phyloP scores from a whole-genome alignment of 2,888 invertebrate genomes.

The Lasioglossum morio region DNA sequence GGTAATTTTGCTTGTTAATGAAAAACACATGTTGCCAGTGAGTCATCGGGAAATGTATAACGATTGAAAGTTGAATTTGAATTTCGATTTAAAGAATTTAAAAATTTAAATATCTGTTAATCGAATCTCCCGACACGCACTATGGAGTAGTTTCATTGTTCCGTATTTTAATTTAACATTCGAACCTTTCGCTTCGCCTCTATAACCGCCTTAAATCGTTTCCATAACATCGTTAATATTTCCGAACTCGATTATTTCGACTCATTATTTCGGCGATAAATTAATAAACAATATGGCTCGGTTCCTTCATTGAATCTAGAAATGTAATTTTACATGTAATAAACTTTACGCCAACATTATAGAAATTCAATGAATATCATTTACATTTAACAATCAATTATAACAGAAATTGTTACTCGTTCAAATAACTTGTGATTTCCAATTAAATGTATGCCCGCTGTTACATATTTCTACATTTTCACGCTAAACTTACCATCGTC shows the following conservation, averaged over 20 bases:
- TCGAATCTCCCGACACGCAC: background rate
- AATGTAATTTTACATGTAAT: background rate
- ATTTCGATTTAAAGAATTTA: no score
- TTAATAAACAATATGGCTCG: slow-evolving; percentile 7
- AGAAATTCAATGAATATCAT: background rate
- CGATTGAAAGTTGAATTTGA: no score
- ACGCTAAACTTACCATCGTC: background rate
- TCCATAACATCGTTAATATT: background rate
- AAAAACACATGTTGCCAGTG: no score
- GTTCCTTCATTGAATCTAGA: background rate
- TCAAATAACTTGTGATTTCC: background rate
- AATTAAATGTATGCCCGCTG: background rate
- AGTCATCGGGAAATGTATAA: no score
- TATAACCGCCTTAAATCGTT: background rate
- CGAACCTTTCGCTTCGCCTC: background rate
- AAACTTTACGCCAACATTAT: background rate
- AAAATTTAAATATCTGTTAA: background rate
- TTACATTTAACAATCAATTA: slow-evolving; percentile 4
- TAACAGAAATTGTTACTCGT: background rate
- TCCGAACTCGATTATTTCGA: background rate
- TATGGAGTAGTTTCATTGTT: background rate
- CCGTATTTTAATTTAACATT: background rate
- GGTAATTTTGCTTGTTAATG: no score
- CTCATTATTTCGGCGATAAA: background rate
- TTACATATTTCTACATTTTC: background rate